Evolutionary conservation across 2,888 invertebrate species (phyloP), one percentile per base, ranked within the genome.

Genomic region (Hirtodrosophila confusa): DNA sequence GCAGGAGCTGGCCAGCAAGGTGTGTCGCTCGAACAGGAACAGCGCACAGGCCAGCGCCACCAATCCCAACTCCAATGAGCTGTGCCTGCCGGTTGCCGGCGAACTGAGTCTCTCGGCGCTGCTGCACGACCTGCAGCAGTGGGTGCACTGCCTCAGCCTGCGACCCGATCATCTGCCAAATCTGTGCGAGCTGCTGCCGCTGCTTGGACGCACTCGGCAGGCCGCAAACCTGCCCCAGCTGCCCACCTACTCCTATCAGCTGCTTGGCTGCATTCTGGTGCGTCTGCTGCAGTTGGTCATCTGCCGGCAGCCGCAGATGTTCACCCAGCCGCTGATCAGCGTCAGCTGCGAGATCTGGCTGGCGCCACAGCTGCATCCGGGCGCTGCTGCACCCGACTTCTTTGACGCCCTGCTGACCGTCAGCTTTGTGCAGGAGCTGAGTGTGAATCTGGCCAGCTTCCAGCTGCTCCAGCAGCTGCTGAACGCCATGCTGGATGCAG

Each of bases 401-500:
- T 80, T 83, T 10, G 73, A 80, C n/a, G 50, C 70, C 0, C 70
- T 91, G 7, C 61, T 91, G 0, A 89, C 78, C 23, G 71, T 80
- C 0, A 44, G 67, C 11, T 91, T 90, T 69, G 57, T 90, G 3
- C 65, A 80, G 11, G 86, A 89, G 39, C 57, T 90, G 0, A 70
- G 68, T 6, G 36, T 36, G 3, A 66, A 65, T 37, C 54, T 80
- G 35, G 65, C 70, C 0, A 90, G 88, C 8, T 94, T 93, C 92
- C 90, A 90, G 1, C 88, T 92, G 0, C 79, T 94, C 73, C 91
- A 92, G 0, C 83, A 89, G 0, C 86, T 93, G 3, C 70, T 94
- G 2, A 89, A 92, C 55, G 91, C 90, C 61, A 69, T 95, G 84
- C 88, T 95, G 49, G 91, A 92, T 6, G 91, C 93, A 43, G 89